These are phyloP conservation scores for Channa argus DNA, from an alignment of 2,113 vertebrate genomes.

Conservation along the genomic window DNA sequence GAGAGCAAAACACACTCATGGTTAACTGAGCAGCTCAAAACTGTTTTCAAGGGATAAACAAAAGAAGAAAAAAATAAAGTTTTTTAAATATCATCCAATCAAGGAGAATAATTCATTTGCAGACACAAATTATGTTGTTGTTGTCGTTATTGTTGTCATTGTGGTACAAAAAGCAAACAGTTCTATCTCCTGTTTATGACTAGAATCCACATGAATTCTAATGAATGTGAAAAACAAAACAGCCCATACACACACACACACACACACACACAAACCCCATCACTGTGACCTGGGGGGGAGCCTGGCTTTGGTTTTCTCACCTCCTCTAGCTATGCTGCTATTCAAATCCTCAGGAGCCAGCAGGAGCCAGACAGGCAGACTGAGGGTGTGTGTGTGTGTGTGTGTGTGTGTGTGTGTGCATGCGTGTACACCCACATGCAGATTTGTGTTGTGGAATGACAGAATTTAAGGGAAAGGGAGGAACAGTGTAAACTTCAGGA, in stretches of 20 bases:
- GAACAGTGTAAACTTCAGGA: not conserved
- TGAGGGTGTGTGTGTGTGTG: not conserved
- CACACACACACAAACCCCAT: slow-evolving; percentile 10
- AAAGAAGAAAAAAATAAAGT: slow-evolving; percentile 12
- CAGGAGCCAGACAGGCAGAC: not conserved
- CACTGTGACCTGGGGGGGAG: slow-evolving; percentile 9
- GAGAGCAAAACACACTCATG: not conserved
- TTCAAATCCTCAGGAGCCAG: slow-evolving; percentile 10
- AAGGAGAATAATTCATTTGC: slow-evolving; percentile 76
- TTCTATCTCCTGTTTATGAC: slow-evolving; percentile 40
- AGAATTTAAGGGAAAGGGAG: not conserved
- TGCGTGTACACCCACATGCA: not conserved
- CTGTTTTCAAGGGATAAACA: slow-evolving; percentile 35
- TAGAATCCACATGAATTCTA: slow-evolving; percentile 39
- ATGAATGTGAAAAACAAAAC: slow-evolving; percentile 36
- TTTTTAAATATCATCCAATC: slow-evolving; percentile 67
- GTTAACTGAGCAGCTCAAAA: slow-evolving; percentile 34
- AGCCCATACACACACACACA: not conserved
- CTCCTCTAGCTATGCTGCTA: not conserved
- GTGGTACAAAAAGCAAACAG: slow-evolving; percentile 14
- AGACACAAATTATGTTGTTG: slow-evolving; percentile 57
- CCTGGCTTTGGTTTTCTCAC: not conserved
- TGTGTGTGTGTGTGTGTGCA: not conserved
- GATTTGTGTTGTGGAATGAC: not conserved
- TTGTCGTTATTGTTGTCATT: slow-evolving; percentile 49